These are phyloP conservation scores for Planococcus citri DNA, from an alignment of 1,140 invertebrate species.

Conservation along the genomic window DNA sequence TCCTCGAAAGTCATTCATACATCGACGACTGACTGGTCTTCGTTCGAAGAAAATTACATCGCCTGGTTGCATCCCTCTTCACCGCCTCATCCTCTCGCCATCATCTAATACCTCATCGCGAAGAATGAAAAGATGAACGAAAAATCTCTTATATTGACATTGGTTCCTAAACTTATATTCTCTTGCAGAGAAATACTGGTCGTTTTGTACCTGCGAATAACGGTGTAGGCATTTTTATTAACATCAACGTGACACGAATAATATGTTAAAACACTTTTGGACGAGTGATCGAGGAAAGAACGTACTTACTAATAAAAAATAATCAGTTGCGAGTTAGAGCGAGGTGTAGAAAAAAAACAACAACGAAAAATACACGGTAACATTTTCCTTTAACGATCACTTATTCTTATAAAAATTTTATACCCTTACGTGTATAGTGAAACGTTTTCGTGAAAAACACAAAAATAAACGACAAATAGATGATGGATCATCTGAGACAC, in stretches of 20 bases:
- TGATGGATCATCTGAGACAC: slow-evolving; percentile 1
- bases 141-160: not conserved
- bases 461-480: slow-evolving; percentile 8
- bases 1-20: not conserved
- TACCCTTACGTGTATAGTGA: not conserved
- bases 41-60: not conserved
- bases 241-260: no score
- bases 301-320: not conserved
- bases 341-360: not conserved
- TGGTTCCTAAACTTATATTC: not conserved
- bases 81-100: no score
- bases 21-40: not conserved
- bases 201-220: no score
- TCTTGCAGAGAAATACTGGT: not conserved
- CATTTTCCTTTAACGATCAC: not conserved
- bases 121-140: not conserved
- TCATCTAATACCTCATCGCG: no score
- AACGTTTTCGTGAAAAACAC: not conserved
- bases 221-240: no score
- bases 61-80: no score
- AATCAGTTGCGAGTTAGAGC: not conserved
- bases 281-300: not conserved
- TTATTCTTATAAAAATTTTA: slow-evolving; percentile 1
- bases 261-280: no score
- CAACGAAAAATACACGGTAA: no score